Base-by-base conservation (phyloP, 2,113 vertebrate genomes). In the Tragelaphus buxtoni region DNA sequence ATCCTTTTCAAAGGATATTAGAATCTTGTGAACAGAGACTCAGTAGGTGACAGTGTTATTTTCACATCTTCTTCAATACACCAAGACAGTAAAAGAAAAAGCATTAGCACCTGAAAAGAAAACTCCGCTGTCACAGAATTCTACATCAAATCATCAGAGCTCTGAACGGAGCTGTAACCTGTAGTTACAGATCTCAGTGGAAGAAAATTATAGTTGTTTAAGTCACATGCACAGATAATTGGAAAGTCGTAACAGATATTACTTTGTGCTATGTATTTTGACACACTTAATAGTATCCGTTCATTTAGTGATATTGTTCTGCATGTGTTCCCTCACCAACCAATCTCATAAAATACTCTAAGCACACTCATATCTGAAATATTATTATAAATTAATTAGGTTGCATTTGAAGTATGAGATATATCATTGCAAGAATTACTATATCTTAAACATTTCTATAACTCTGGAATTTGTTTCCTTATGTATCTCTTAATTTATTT, bases 1-100 rank as follows among this genome's bases (percentile, higher is more conserved):
- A 65, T 77, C 77, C 81, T 97, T 90, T 96, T 84, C 96, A 95
- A 86, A 97, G 58, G 69, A 72, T 88, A 92, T 93, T 96, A 97
- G 60, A 47, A 80, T 94, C 18, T 85, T 95, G 13, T 85, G 96
- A 93, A 95, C 95, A 96, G 79, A 91, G 26, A 49, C 16, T 3
- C 45, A 88, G 45, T 49, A 91, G 61, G 83, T 69, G 42, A n/a
- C 51, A 39, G 12, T 77, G 92, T 95, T 97, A 84, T 96, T 97
- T 96, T 96, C 89, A 77, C 26, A 4, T 95, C 56, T 24, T 97
- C 95, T 98, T 98, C 92, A 82, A 17, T 47, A 74, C 58, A 47
- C 49, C 80, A 42, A 53, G 96, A 60, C 22, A 91, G 94, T 92
- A 12, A 85, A 91, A 91, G 61, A 77, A 35, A 72, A 84, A 94